Evolutionary conservation across 2,113 vertebrate species (phyloP), one percentile per base, ranked within the genome.

Genomic region (Mormyrus iriodes): DNA sequence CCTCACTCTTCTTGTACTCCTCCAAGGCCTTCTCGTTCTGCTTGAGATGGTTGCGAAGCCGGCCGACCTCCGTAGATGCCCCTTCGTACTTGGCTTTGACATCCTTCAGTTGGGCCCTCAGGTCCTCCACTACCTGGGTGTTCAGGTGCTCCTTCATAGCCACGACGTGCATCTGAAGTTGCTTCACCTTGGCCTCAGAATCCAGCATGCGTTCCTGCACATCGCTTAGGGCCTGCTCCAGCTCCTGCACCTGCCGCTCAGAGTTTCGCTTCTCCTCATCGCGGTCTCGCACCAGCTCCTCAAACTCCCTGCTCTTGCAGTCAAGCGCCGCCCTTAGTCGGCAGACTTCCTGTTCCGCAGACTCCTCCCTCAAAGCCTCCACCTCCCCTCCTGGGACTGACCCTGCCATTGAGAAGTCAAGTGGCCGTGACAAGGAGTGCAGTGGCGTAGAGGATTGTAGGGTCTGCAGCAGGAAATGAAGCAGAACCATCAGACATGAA

Each of bases 151-250:
- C 98, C 88, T 99, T 99, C 2, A 99, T 96, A 1, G 97, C 97
- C 0, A 98, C 96, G 48, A 99, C 98, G 52, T 99, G 98, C 2
- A 96, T 95, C 93, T 99, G 98, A 94, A 99, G 97, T 91, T 99
- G 98, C 89, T 99, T 99, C 21, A 99, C 97, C 89, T 99, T 99
- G 58, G 97, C 96, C 93, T 99, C 98, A 0, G 98, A 99, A 35
- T 99, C 98, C 12, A 98, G 94, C 98, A 99, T 99, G n/a, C 98
- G 96, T 92, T 98, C 99, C 95, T 99, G 98, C 7, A 99, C 98
- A 0, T 99, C 98, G 12, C 96, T 96, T 35, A 99, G 88, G 0
- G 98, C 98, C 0, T 99, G 97, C 91, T 99, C 98, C 27, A 99
- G 93, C 3, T 98, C 97, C 4, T 94, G 96, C 52, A 99, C 93